Percentiles rank a stretch among this genome's conserved stretches.
phyloP scores from a whole-genome alignment of 2,113 vertebrate species.

The Laticauda colubrina region DNA sequence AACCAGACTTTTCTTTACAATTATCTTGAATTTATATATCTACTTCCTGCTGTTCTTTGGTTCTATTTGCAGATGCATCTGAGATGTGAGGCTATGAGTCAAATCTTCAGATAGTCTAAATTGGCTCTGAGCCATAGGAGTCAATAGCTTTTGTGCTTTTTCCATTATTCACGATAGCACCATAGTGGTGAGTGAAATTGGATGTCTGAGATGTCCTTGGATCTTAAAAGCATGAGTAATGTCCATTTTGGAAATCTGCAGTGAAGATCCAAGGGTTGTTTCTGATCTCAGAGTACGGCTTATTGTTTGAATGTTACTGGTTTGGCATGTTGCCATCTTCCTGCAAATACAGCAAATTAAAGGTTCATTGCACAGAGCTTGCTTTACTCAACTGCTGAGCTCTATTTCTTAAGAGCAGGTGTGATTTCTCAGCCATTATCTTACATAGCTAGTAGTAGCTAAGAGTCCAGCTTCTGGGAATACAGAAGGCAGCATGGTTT shows the following conservation, averaged over 20 bases:
- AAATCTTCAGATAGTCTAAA: neutral
- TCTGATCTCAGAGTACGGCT: conserved; percentile 12
- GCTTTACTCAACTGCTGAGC: neutral
- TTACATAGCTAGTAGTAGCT: neutral
- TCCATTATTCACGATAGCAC: conserved; percentile 24
- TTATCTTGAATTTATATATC: neutral
- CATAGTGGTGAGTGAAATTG: neutral
- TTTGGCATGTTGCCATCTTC: conserved; percentile 12
- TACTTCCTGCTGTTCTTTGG: neutral
- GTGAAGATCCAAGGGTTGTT: conserved; percentile 8
- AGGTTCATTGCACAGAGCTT: neutral
- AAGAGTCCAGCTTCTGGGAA: neutral
- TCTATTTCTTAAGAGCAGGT: neutral
- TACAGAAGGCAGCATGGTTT: neutral
- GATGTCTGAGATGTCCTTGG: conserved; percentile 12
- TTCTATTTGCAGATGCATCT: neutral
- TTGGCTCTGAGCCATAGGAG: conserved; percentile 15
- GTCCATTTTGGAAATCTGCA: conserved; percentile 17
- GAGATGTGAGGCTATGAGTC: neutral
- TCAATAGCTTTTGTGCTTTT: conserved; percentile 27
- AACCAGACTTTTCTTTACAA: neutral
- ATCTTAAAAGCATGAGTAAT: conserved; percentile 27
- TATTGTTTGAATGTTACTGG: neutral
- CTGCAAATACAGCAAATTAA: conserved; percentile 12
- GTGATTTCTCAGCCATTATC: neutral